Base-by-base conservation (phyloP, 2,888 invertebrate species). In the Azorinus chamasolen region DNA sequence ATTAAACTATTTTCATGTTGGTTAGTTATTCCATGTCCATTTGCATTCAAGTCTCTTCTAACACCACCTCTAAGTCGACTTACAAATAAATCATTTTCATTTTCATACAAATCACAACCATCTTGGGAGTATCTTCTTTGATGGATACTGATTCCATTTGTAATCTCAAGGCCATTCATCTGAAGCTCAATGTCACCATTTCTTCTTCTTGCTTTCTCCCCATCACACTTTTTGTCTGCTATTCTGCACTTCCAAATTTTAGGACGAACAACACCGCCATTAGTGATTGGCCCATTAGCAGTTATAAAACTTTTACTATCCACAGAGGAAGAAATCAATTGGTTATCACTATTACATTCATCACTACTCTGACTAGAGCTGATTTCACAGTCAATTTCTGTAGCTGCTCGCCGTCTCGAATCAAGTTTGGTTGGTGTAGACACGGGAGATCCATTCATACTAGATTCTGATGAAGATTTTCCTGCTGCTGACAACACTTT, bases 51-150 rank as follows among this genome's bases (percentile, higher is more conserved):
- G 41, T 64, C 55, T 43, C 57, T 57, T 46, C 46, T 37, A 25
- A 55, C 20, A 32, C 76, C 66, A 45, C 76, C 76, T 48, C 71
- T 61, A 20, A 58, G 65, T 48, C 76, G 37, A 16, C 71, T 71
- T 66, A 54, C 58, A 22, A 76, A 53, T 3, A 76, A 22, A 59
- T 76, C 76, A 62, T 61, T 66, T 37, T 76, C 76, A 27, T 76
- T 70, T 46, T 66, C 62, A 22, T 76, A 76, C 18, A 58, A 53
- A 51, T 71, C 59, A 65, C 76, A 76, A 8, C 71, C 76, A 41
- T 55, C 51, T 45, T 62, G 50, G 22, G 65, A 63, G 57, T 76
- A 71, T 43, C 51, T 71, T 37, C 62, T 18, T 25, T 43, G 32
- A 55, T 27, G 20, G 22, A 20, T 1, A 22, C 27, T 25, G 8